Evolutionary conservation across 2,797 vertebrate genomes (phyloP), one percentile per base, ranked within the genome.

Genomic region (Eupleurogrammus muticus): DNA sequence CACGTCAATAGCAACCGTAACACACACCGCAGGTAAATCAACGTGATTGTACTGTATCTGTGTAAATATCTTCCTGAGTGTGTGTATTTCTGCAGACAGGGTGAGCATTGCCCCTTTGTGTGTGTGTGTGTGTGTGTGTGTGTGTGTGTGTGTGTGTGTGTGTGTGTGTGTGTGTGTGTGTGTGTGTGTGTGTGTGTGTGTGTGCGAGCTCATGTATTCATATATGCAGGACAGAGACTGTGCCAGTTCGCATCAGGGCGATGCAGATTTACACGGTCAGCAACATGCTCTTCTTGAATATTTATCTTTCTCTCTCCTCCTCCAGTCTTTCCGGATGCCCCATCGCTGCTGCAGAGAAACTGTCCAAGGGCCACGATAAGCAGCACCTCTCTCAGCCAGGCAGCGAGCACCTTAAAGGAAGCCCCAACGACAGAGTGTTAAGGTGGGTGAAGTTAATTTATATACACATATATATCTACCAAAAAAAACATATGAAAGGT

Each of bases 1-100:
- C 97, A 99, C 0, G 97, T 98, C 81, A 99, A 99, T 93, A 99
- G 97, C 95, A 99, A 99, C 92, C 96, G 97, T 64, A 99, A 98
- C 93, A 98, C 97, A 16, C 97, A 99, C 86, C 95, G 97, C 91
- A 99, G 97, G 97, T 99, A 96, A 28, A 19, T 48, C 21, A 1
- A 24, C 8, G n/a, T 24, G 2, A 28, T 19, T 35, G 5, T 34
- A 1, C 0, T 11, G 40, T 8, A 9, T 59, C 38, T 54, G 28
- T 71, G 61, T 56, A 17, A 6, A 19, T 51, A 7, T 61, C 40
- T 60, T n/a, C 65, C 24, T 54, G 64, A 28, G 9, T 44, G 49
- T 54, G 14, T 65, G 42, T 53, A 0, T 58, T 40, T 46, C 50
- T 77, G 66, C 50, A 49, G 47, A 72, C 49, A 28, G 20, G 14